A percentile compares a stretch with the other conserved stretches of the same genome.
Evolutionary conservation across 2,797 vertebrate species (phyloP).

Genomic region (Clarias laeviceps): DNA sequence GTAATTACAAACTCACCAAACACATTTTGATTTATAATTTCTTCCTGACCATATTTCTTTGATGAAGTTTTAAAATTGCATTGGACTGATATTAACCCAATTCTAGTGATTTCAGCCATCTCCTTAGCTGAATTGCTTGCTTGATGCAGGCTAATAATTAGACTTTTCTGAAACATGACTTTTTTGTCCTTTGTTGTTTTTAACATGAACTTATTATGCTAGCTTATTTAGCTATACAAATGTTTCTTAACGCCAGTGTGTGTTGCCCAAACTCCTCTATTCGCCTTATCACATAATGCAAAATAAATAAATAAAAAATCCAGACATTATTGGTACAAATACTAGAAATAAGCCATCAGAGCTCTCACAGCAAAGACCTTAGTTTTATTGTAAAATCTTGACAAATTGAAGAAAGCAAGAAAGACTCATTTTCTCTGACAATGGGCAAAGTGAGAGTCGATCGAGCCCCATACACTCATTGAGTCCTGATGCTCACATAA

Average conservation of each 20-base stretch:
- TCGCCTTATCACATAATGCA: background rate
- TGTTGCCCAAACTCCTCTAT: background rate
- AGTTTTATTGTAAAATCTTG: slow-evolving; percentile 17
- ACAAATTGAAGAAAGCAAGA: slow-evolving; percentile 12
- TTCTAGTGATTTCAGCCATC: too few species aligned
- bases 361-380: background rate
- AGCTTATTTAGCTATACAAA: background rate
- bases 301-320: background rate
- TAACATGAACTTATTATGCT: background rate
- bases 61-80: too few species aligned
- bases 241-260: background rate
- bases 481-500: background rate
- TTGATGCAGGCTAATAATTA: too few species aligned
- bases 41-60: too few species aligned
- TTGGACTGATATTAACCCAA: too few species aligned
- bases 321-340: background rate
- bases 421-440: slow-evolving; percentile 5
- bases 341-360: slow-evolving; percentile 6
- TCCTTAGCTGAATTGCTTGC: too few species aligned
- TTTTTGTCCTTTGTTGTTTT: background rate
- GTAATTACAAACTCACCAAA: too few species aligned
- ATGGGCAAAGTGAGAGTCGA: background rate
- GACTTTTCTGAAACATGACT: too few species aligned
- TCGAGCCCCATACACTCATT: background rate
- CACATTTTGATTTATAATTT: too few species aligned